Percentiles rank a stretch among this genome's conserved stretches.
phyloP scores from a whole-genome alignment of 2,113 vertebrate species.

The Leiothrix lutea region DNA sequence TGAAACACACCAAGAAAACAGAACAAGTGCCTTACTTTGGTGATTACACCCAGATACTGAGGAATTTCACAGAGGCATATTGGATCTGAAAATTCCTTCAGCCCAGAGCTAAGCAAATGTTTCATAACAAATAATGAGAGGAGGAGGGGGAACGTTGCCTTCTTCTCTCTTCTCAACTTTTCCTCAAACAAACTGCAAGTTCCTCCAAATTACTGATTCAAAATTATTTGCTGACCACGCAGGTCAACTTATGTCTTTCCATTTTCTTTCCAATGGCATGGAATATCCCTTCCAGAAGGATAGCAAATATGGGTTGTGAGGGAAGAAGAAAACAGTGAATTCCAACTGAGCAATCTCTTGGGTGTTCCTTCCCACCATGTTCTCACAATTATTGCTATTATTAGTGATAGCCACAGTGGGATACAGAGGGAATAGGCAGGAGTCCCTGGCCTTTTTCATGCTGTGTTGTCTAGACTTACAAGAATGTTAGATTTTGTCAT shows the following conservation, averaged over 20 bases:
- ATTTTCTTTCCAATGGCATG: background rate
- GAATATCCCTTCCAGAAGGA: background rate
- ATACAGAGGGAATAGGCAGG: background rate
- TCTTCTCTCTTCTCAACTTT: background rate
- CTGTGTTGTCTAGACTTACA: slow-evolving; percentile 61
- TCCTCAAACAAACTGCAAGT: background rate
- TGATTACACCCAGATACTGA: background rate
- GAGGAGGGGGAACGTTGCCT: background rate
- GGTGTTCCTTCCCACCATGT: slow-evolving; percentile 35
- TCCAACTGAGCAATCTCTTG: slow-evolving; percentile 27
- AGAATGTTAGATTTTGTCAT: slow-evolving; percentile 50
- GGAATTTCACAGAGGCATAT: background rate
- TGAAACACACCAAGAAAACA: background rate
- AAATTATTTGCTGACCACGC: background rate
- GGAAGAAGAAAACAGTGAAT: background rate
- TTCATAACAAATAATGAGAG: background rate
- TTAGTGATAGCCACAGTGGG: slow-evolving; percentile 37
- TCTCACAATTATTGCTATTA: slow-evolving; percentile 53
- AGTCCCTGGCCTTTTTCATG: slow-evolving; percentile 38
- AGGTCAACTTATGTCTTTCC: background rate
- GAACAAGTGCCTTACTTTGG: background rate
- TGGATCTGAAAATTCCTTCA: background rate
- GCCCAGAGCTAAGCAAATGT: background rate
- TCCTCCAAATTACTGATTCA: background rate
- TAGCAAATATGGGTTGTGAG: background rate